Evolutionary conservation across 2,888 invertebrate species (phyloP).

Genomic region (Mimachlamys varia): DNA sequence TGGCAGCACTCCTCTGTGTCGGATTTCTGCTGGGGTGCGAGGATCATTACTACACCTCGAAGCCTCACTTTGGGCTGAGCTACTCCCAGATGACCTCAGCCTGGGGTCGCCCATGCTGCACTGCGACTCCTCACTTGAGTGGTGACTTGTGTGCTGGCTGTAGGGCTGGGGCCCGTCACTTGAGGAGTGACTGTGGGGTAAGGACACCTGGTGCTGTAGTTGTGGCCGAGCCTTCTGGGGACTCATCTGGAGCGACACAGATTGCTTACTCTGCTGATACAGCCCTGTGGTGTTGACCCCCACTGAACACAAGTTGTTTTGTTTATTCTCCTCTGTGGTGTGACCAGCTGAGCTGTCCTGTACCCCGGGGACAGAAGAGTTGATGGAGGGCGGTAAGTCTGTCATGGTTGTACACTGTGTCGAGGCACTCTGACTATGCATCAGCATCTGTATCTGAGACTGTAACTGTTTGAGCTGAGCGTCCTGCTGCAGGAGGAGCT

Average conservation of each 20-base stretch:
- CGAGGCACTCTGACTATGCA: slow-evolving; percentile 62
- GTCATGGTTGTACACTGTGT: slow-evolving; percentile 52
- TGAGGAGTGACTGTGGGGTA: neutral
- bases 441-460: slow-evolving; percentile 75
- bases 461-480: slow-evolving; percentile 76
- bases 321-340: slow-evolving; percentile 18
- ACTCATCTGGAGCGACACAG: slow-evolving; percentile 57
- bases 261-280: slow-evolving; percentile 50
- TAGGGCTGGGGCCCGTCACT: neutral
- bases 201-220: slow-evolving; percentile 3
- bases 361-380: neutral
- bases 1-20: slow-evolving; percentile 64
- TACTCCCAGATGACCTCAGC: slow-evolving; percentile 31
- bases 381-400: slow-evolving; percentile 41
- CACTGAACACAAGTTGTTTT: slow-evolving; percentile 60
- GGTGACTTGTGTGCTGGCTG: neutral
- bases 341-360: neutral
- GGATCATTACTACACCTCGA: slow-evolving; percentile 56
- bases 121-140: slow-evolving; percentile 37
- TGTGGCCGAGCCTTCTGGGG: slow-evolving; percentile 49
- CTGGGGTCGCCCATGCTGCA: neutral
- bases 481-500: slow-evolving; percentile 75
- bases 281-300: slow-evolving; percentile 71
- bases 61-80: slow-evolving; percentile 51
- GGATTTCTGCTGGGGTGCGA: slow-evolving; percentile 66